phyloP scores from a whole-genome alignment of 2,113 vertebrate genomes.

The Martes martes region DNA sequence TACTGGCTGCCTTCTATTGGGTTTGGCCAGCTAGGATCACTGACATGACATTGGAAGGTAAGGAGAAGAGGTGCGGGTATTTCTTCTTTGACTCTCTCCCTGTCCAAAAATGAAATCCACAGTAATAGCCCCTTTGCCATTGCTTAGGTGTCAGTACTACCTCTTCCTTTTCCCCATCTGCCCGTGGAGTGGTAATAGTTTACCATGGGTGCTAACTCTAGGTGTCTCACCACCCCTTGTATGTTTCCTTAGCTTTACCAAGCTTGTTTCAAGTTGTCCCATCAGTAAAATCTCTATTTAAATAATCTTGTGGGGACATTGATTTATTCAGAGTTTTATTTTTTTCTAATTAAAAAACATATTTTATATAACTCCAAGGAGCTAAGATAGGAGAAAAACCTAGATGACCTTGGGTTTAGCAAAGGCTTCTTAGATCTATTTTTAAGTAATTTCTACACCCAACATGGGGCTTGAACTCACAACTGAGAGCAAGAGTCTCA shows the following conservation, averaged over 20 bases:
- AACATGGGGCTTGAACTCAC: not conserved
- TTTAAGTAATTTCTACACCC: not conserved
- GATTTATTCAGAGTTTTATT: not conserved
- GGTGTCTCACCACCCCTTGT: fast-evolving
- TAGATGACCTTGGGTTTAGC: not conserved
- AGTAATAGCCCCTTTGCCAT: fast-evolving
- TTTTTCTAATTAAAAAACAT: not conserved
- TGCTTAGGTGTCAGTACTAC: too few relatives aligned
- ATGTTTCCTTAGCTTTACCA: not conserved
- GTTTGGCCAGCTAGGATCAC: not conserved
- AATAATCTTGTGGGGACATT: not conserved
- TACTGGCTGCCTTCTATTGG: not conserved
- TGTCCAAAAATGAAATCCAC: not conserved
- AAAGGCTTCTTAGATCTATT: not conserved
- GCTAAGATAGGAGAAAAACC: not conserved
- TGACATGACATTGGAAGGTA: not conserved
- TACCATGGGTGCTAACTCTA: not conserved
- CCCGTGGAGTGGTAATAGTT: not conserved
- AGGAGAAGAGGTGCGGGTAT: not conserved
- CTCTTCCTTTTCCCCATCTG: not conserved
- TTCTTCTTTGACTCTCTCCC: not conserved
- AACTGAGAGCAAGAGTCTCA: not conserved
- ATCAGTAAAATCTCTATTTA: not conserved
- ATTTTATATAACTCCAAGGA: not conserved
- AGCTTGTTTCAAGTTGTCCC: not conserved